Evolutionary conservation across 2,888 invertebrate species (phyloP).

Genomic region (Chloroclysta siterata): DNA sequence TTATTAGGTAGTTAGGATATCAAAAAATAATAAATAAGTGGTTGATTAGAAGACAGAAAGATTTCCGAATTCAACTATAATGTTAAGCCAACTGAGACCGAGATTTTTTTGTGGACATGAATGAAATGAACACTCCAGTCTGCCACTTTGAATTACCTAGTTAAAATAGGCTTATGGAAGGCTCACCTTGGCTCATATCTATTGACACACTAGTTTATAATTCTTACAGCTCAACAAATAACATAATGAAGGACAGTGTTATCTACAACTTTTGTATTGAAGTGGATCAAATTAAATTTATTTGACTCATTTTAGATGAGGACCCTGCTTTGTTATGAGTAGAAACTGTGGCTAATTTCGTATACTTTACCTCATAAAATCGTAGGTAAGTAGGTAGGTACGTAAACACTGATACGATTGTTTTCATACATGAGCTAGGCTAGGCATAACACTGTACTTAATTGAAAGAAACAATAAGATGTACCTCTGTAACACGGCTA

Average conservation of each 20-base stretch:
- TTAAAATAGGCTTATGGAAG: not conserved
- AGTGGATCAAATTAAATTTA: not conserved
- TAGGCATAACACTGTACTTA: conserved; percentile 36
- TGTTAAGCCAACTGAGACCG: no score
- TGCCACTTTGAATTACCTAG: not conserved
- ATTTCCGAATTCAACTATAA: no score
- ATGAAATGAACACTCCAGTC: not conserved
- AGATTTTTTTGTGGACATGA: no score
- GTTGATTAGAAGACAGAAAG: no score
- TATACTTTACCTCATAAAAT: conserved; percentile 43
- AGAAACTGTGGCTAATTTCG: conserved; percentile 13
- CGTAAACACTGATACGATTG: conserved; percentile 72
- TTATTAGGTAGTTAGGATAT: no score
- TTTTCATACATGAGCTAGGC: conserved; percentile 58
- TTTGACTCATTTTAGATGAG: not conserved
- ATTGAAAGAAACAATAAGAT: conserved; percentile 51
- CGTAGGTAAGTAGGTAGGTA: conserved; percentile 42
- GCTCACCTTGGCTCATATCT: not conserved
- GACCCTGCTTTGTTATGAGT: not conserved
- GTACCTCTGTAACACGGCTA: conserved; percentile 74
- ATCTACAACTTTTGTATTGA: not conserved
- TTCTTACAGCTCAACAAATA: conserved; percentile 3
- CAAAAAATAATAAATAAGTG: no score
- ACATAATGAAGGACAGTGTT: conserved; percentile 11
- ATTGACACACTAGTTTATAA: conserved; percentile 7